These are phyloP conservation scores for Peucedramus taeniatus DNA, from an alignment of 2,113 vertebrate species.

Conservation along the genomic window DNA sequence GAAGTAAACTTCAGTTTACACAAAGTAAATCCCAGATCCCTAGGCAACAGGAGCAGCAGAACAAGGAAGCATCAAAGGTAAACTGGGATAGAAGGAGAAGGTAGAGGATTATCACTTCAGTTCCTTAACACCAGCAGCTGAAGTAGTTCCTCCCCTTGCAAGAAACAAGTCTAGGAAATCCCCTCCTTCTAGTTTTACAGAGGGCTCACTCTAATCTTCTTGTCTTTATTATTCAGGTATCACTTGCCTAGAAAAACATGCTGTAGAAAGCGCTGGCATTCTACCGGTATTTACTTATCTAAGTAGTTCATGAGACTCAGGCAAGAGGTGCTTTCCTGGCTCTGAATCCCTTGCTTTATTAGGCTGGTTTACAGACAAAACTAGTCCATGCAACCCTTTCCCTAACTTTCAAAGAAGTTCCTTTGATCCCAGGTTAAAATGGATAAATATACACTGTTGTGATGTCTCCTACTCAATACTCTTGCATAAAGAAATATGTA, in stretches of 20 bases:
- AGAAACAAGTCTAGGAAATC: neutral
- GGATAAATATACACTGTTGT: neutral
- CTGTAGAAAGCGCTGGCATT: neutral
- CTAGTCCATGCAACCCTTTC: neutral
- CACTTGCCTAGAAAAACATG: neutral
- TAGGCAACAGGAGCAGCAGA: neutral
- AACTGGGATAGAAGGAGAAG: neutral
- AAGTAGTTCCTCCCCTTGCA: neutral
- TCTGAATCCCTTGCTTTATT: neutral
- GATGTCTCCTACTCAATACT: neutral
- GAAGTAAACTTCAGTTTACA: neutral
- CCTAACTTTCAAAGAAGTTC: neutral
- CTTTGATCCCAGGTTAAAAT: neutral
- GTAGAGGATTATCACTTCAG: neutral
- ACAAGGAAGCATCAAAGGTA: neutral
- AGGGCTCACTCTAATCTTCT: neutral
- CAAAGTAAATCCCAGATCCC: neutral
- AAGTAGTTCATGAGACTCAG: neutral
- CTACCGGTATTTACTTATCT: neutral
- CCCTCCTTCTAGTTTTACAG: neutral
- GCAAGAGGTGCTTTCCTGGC: accelerated
- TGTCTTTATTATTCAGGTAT: neutral
- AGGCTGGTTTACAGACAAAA: neutral
- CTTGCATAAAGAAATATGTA: neutral
- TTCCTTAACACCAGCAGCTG: neutral